These are phyloP conservation scores for Phainopepla nitens DNA, from an alignment of 2,113 vertebrate species.

Conservation along the genomic window DNA sequence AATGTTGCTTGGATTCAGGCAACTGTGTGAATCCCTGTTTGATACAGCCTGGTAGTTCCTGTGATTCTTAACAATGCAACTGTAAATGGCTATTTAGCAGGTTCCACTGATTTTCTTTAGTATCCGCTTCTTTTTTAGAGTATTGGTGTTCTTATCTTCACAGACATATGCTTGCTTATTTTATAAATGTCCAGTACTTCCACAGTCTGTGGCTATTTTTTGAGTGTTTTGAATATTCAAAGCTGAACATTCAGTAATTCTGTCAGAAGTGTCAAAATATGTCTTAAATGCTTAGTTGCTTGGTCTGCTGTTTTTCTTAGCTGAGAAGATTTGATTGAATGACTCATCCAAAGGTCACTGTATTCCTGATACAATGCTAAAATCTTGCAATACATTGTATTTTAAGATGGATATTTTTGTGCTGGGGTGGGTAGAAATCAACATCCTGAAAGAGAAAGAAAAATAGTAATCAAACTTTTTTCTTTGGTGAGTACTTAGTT, in stretches of 20 bases:
- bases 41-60: background rate
- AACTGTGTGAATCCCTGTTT: background rate
- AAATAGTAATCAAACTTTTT: background rate
- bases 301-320: slow-evolving; percentile 23
- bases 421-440: background rate
- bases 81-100: background rate
- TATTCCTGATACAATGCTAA: slow-evolving; percentile 8
- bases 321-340: slow-evolving; percentile 31
- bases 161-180: background rate
- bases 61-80: background rate
- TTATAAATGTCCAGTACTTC: slow-evolving; percentile 8
- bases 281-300: slow-evolving; percentile 41
- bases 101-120: background rate
- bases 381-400: slow-evolving; percentile 5
- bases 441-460: background rate
- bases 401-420: slow-evolving; percentile 4
- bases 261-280: slow-evolving; percentile 41
- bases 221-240: slow-evolving; percentile 22
- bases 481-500: background rate
- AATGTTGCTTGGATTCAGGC: background rate
- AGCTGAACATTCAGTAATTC: slow-evolving; percentile 30
- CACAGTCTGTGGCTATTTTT: slow-evolving; percentile 25
- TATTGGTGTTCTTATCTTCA: slow-evolving; percentile 3
- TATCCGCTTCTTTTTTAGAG: background rate
- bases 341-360: slow-evolving; percentile 45